phyloP scores from a whole-genome alignment of 2,113 vertebrate genomes.

The Xiphophorus hellerii region DNA sequence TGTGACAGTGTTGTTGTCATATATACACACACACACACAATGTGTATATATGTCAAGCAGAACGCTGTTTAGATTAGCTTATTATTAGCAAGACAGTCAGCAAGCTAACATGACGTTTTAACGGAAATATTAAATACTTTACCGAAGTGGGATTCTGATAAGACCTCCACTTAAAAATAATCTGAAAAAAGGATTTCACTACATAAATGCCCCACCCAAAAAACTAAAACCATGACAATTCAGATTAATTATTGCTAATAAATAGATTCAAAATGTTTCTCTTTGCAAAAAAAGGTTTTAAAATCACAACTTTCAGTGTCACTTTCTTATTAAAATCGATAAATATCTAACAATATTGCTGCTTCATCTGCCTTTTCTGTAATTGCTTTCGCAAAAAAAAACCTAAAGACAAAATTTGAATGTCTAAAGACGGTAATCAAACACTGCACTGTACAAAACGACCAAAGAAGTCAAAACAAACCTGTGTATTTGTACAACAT shows the following conservation, averaged over 20 bases:
- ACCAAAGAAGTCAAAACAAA: constrained; percentile 9
- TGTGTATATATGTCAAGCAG: too few species aligned
- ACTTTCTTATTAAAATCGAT: too few species aligned
- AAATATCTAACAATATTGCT: constrained; percentile 15
- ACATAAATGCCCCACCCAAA: neutral
- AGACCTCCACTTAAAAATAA: neutral
- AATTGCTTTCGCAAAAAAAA: constrained; percentile 7
- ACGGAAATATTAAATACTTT: neutral
- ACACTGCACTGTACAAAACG: constrained; percentile 24
- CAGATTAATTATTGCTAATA: neutral
- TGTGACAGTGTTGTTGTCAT: neutral
- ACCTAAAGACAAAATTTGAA: neutral
- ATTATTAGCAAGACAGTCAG: neutral
- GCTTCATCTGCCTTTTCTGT: constrained; percentile 22
- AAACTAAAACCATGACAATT: neutral
- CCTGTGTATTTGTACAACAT: constrained; percentile 9
- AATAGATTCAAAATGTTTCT: neutral
- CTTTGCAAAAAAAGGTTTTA: neutral
- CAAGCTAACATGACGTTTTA: neutral
- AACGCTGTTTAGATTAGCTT: too few species aligned
- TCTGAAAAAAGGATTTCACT: neutral
- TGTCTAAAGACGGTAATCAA: constrained; percentile 17
- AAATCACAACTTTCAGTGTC: neutral
- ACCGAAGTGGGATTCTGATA: neutral
- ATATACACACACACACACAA: too few species aligned